Evolutionary conservation across 1,140 invertebrate species (phyloP), one percentile per base, ranked within the genome.

Genomic region (Bombus fervidus): DNA sequence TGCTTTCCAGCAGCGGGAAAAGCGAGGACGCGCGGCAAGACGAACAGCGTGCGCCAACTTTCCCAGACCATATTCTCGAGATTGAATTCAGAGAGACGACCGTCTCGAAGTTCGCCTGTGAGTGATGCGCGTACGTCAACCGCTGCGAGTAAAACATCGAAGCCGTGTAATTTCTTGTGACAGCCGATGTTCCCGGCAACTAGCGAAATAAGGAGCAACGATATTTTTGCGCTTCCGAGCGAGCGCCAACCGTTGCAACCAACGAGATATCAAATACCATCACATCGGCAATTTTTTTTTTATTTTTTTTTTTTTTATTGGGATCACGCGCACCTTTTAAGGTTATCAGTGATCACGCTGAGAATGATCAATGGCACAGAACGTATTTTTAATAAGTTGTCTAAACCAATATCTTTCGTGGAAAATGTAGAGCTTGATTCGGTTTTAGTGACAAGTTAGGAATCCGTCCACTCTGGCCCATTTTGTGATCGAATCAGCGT

Each of bases 101-200:
- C 81, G 57, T 85, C 72, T 75, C 34, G 57, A 85, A 81, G 53
- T 87, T 79, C n/a, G 47, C 3, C n/a, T 22, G 22, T 64, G 81
- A 80, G 71, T 64, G 77, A 87, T 75, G 81, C 86, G 53, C 39
- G 53, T 28, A 74, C 80, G 80, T 74, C 57, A 43, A 74, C 37
- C 37, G 25, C 37, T 22, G 18, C 43, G 62, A 47, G 73, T 75
- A 15, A 6, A 66, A 83, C 72, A 31, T 28, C 47, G 64, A 3
- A n/a, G 78, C 76, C 74, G 87, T 89, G 83, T 88, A 89, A 89
- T 89, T 88, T 89, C 86, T 85, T 39, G 47, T 41, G 82, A 81
- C 59, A 62, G 62, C 28, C 5, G n/a, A 34, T 34, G 39, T 37
- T 43, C 22, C 47, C 47, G 18, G 77, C 5, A 31, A 39, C 6